Conservation (phyloP, 2,888 invertebrate species). For the Leptopilina syphax region DNA sequence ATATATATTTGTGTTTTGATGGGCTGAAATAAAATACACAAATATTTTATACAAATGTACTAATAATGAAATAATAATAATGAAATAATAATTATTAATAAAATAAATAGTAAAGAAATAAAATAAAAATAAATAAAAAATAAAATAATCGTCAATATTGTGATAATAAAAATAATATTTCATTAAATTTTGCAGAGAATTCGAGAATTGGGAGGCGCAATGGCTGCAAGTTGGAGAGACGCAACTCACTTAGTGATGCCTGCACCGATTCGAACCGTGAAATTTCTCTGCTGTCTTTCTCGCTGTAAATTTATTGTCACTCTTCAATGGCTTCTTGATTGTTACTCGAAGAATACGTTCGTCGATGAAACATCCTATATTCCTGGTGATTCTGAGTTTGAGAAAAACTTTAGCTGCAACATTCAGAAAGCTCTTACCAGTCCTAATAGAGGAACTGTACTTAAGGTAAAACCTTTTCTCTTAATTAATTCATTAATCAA, state of each 20-base stretch:
- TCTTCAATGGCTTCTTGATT: slow-evolving; percentile 91
- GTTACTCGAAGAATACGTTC: slow-evolving; percentile 88
- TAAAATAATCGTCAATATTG: no score
- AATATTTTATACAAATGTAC: no score
- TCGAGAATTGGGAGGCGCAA: slow-evolving; percentile 88
- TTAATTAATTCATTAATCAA: no score
- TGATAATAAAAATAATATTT: no score
- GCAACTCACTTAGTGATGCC: slow-evolving; percentile 95
- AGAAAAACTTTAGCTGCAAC: slow-evolving; percentile 88
- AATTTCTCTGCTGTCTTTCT: slow-evolving; percentile 90
- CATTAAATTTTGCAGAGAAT: slow-evolving; percentile 76
- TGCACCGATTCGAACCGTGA: slow-evolving; percentile 84
- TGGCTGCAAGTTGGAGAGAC: slow-evolving; percentile 85
- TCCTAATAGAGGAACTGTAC: slow-evolving; percentile 85
- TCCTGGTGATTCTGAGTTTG: slow-evolving; percentile 87
- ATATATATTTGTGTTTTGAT: no score
- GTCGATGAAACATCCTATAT: slow-evolving; percentile 87
- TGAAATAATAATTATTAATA: background rate
- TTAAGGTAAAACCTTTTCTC: slow-evolving; percentile 78
- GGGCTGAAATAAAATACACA: no score
- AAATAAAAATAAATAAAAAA: slow-evolving; percentile 9
- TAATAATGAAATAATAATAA: background rate
- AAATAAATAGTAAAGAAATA: background rate
- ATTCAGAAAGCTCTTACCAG: slow-evolving; percentile 86
- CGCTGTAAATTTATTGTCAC: slow-evolving; percentile 89